Evolutionary conservation across 2,113 vertebrate species (phyloP).

Genomic region (Morone saxatilis): DNA sequence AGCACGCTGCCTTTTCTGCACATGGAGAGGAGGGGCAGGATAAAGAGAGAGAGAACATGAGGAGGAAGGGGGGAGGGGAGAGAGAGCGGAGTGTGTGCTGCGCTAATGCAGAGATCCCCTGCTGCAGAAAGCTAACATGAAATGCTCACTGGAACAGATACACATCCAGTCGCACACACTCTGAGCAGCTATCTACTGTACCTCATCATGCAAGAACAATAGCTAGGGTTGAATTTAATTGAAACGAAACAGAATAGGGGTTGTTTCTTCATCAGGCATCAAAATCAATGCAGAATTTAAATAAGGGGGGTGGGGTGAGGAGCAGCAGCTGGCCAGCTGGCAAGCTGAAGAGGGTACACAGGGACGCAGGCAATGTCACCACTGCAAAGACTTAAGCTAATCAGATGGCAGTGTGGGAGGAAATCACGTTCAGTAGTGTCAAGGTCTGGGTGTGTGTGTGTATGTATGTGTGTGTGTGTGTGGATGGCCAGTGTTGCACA

Average conservation of each 20-base stretch:
- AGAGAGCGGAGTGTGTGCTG: slow-evolving; percentile 81
- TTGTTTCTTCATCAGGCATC: slow-evolving; percentile 17
- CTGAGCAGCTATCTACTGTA: slow-evolving; percentile 29
- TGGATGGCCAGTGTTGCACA: slow-evolving; percentile 33
- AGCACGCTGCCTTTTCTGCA: slow-evolving; percentile 75
- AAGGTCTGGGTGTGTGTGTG: slow-evolving; percentile 26
- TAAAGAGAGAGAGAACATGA: slow-evolving; percentile 51
- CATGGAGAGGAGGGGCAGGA: slow-evolving; percentile 75
- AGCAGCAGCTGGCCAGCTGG: slow-evolving; percentile 66
- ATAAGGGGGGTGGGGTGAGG: slow-evolving; percentile 38
- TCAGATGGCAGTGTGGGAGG: slow-evolving; percentile 37
- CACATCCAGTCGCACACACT: slow-evolving; percentile 27
- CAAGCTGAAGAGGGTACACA: slow-evolving; percentile 32
- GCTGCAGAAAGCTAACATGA: slow-evolving; percentile 84
- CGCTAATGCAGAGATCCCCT: slow-evolving; percentile 84
- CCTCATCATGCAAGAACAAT: slow-evolving; percentile 53
- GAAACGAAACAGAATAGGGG: not conserved
- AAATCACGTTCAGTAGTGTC: slow-evolving; percentile 23
- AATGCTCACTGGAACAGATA: slow-evolving; percentile 60
- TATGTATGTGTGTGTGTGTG: slow-evolving; percentile 36
- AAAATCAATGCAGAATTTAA: slow-evolving; percentile 54
- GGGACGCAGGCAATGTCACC: slow-evolving; percentile 38
- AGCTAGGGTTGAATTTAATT: slow-evolving; percentile 35
- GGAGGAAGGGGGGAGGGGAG: slow-evolving; percentile 55
- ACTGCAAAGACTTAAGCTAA: slow-evolving; percentile 30